A percentile compares a stretch with the other conserved stretches of the same genome.
Evolutionary conservation across 1,140 invertebrate genomes (phyloP).

Genomic region (Pectinophora gossypiella): DNA sequence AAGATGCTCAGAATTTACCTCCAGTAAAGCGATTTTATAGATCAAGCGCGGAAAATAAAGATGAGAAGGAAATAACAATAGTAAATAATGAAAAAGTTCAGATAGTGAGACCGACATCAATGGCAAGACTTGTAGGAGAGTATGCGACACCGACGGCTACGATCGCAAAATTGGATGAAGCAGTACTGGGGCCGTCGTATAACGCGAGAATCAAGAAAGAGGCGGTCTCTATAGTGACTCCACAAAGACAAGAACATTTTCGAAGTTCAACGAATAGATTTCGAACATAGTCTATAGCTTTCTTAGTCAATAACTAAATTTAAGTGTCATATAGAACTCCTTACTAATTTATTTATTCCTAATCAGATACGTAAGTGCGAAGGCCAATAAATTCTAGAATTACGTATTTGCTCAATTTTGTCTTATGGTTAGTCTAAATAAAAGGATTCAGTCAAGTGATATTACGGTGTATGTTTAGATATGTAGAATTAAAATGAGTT

Average conservation of each 20-base stretch:
- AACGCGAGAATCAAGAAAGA: conserved; percentile 37
- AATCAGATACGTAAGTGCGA: conserved; percentile 37
- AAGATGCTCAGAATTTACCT: conserved; percentile 9
- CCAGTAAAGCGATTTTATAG: conserved; percentile 4
- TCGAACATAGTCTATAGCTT: conserved; percentile 45
- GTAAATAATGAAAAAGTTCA: conserved; percentile 60
- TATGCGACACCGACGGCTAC: conserved; percentile 36
- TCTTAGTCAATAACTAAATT: conserved; percentile 52
- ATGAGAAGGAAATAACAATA: conserved; percentile 32
- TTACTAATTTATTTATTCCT: conserved; percentile 67
- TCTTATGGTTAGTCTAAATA: conserved; percentile 42
- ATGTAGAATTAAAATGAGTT: conserved; percentile 59
- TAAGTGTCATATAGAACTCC: conserved; percentile 54
- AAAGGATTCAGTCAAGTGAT: conserved; percentile 68
- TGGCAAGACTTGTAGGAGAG: conserved; percentile 36
- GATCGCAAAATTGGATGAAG: conserved; percentile 50
- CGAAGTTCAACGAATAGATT: conserved; percentile 30
- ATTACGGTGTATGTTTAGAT: conserved; percentile 71
- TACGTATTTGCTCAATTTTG: conserved; percentile 64
- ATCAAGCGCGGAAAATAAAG: conserved; percentile 18
- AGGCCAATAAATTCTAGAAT: conserved; percentile 31
- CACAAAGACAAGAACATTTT: conserved; percentile 27
- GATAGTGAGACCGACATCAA: conserved; percentile 47
- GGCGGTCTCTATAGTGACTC: conserved; percentile 33
- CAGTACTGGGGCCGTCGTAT: conserved; percentile 34